phyloP scores from a whole-genome alignment of 1,140 invertebrate species.

The Drosophila hydei region DNA sequence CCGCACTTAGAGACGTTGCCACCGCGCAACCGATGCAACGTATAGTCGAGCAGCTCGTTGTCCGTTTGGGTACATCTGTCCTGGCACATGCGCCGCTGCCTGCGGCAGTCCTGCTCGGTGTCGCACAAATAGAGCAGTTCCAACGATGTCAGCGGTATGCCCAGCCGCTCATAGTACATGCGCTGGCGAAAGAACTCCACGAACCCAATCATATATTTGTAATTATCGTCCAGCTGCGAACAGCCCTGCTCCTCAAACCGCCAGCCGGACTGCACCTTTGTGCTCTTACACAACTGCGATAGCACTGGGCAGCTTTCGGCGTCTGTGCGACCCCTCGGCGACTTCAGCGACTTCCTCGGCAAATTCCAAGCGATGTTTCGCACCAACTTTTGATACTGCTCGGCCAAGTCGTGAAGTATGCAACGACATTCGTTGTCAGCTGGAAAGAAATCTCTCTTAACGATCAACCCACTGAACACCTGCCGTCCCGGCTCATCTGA shows the following conservation, averaged over 20 bases:
- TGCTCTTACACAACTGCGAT: too few species aligned
- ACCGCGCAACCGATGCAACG: neutral
- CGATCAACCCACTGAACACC: neutral
- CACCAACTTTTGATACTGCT: conserved; percentile 7
- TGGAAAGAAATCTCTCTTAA: neutral
- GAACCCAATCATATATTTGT: conserved; percentile 17
- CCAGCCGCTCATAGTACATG: conserved; percentile 29
- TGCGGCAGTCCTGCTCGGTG: neutral
- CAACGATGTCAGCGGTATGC: conserved; percentile 24
- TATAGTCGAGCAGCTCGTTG: neutral
- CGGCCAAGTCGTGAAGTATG: neutral
- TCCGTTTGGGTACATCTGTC: conserved; percentile 16
- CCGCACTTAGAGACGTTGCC: neutral
- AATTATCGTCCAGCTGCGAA: too few species aligned
- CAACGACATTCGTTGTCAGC: neutral
- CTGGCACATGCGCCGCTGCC: neutral
- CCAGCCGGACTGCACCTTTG: too few species aligned
- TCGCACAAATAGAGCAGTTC: conserved; percentile 38
- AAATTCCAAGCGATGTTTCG: neutral
- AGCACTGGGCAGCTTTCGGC: too few species aligned
- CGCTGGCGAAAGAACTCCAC: conserved; percentile 34
- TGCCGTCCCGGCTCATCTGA: too few species aligned
- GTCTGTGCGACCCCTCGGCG: too few species aligned
- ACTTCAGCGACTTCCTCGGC: too few species aligned
- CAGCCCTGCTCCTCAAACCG: neutral